Evolutionary conservation across 2,888 invertebrate species (phyloP), one percentile per base, ranked within the genome.

Genomic region (Tetropium fuscum): DNA sequence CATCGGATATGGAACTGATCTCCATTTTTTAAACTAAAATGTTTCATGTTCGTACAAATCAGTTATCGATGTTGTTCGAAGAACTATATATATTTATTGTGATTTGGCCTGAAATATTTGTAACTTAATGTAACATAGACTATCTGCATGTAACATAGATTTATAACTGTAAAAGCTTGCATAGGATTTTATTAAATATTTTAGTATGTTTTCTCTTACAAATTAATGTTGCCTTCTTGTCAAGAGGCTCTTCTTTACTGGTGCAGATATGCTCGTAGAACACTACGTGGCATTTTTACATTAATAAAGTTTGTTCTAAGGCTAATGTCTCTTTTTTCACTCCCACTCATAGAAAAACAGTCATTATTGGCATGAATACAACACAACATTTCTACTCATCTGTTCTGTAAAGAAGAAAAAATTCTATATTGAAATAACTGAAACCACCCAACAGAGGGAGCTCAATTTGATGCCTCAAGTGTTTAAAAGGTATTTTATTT

Each of bases 141-240:
- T 71, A 72, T 72, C 71, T 78, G 78, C 78, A 78, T 79, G 77
- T 78, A 79, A 59, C 61, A 65, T 68, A 68, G 65, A 68, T 68
- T 65, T 64, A 66, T 47, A 74, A 75, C 69, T 77, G 75, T 75
- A 77, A 78, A 68, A 78, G 78, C 78, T 79, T 79, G 75, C 77
- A 79, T 79, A 80, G 79, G 75, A 66, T 64, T 78, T 78, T 78
- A 77, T 76, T 74, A 75, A 74, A 76, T 76, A 75, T 78, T 79
- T 79, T 79, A 78, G 77, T 78, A 79, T 77, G 78, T 74, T 79
- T 78, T 78, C 75, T 77, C 74, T 74, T 75, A 73, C 73, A 71
- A 72, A 71, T 73, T 75, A 79, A 79, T 80, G 79, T 80, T 79
- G 79, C 79, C 78, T 79, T 79, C 78, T 76, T 77, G 77, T 79